Base-by-base conservation (phyloP, 2,888 invertebrate genomes). In the Zhuqinia jingwanae region DNA sequence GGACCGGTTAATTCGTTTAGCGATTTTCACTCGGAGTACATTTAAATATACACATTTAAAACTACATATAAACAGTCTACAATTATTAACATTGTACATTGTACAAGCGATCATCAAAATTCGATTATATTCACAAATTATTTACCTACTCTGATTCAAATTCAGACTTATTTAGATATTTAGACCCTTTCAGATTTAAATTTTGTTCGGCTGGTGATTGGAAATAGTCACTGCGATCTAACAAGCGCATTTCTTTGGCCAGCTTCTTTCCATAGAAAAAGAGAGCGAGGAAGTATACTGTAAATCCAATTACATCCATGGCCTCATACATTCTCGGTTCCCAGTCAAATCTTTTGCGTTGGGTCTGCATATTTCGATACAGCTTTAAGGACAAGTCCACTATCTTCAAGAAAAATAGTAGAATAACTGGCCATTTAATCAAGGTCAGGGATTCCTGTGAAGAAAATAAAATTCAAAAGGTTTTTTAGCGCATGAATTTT, bases 81-180 rank as follows among this genome's bases (percentile, higher is more conserved):
- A 13, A n/a, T 50, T n/a, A 50, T 3, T 8, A 50, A 50, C 2
- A 50, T 13, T 50, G n/a, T 45, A 70, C 17, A 45, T 10, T 70
- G 17, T 20, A 25, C n/a, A 22, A 50, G 42, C n/a, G n/a, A n/a
- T n/a, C 36, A 22, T 5, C 15, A 25, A 50, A 30, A 50, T 20
- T 3, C 22, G 13, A 15, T 3, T 58, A 3, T 3, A 22, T 22
- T 5, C 58, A 3, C 2, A 22, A 53, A 76, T 45, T 53, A n/a
- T 20, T 30, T n/a, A 20, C 27, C 17, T 70, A 85, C 58, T 85
- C 85, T 6, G 73, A 85, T 78, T 85, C 85, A 42, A 85, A 79
- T 42, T 85, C 85, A 85, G 85, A 85, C 85, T 85, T 85, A 45
- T 85, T 85, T 73, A 85, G 73, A 73, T 79, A 85, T 79, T 85